phyloP scores from a whole-genome alignment of 2,797 vertebrate genomes.

The Buphagus erythrorhynchus region DNA sequence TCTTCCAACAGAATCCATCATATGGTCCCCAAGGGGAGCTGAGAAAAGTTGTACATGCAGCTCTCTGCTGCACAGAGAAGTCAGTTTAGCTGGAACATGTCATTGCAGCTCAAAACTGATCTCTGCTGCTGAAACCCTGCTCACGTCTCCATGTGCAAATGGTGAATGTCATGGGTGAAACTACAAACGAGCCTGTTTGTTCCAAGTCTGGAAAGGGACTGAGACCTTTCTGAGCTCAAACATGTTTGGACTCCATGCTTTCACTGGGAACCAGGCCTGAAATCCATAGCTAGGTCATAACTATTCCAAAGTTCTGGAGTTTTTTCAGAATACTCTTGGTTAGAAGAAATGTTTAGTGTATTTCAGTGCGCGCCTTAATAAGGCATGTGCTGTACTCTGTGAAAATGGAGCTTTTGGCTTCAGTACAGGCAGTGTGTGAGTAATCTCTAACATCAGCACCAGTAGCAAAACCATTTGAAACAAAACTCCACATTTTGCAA shows the following conservation, averaged over 20 bases:
- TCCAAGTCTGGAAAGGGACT: neutral
- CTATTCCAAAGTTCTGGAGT: neutral
- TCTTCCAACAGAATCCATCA: neutral
- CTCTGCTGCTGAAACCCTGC: neutral
- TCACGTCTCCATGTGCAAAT: rapidly evolving
- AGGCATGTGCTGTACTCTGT: neutral
- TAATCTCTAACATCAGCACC: neutral
- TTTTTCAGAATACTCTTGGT: neutral
- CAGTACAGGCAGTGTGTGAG: neutral
- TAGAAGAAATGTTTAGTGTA: neutral
- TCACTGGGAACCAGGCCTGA: neutral
- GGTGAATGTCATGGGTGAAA: neutral
- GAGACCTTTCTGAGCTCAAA: neutral
- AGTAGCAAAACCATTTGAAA: neutral
- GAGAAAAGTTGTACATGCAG: neutral
- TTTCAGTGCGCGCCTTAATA: neutral
- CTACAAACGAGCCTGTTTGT: neutral
- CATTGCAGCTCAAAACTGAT: neutral
- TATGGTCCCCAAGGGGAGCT: neutral
- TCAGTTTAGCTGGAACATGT: neutral
- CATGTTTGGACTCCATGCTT: neutral
- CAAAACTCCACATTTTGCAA: neutral
- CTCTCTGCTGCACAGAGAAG: neutral
- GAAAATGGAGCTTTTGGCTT: neutral
- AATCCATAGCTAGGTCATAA: neutral